phyloP scores from a whole-genome alignment of 37 sponge, comb jelly and placozoan genomes.

The Spongia lamella region DNA sequence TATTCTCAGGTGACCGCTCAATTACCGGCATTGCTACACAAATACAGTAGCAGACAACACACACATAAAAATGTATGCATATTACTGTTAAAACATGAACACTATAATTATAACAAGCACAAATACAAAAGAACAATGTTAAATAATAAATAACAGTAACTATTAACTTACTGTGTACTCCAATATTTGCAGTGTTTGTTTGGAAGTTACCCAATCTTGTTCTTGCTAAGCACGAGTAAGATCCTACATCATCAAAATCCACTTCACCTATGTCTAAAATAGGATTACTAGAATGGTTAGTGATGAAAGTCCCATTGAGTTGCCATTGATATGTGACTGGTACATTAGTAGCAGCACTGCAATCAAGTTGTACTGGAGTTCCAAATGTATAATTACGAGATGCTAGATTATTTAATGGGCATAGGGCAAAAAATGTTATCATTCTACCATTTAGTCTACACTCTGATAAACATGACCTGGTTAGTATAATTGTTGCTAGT shows the following conservation, averaged over 20 bases:
- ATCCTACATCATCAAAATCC: constrained; percentile 33
- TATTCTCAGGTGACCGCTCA: too few relatives aligned
- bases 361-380: not conserved
- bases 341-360: constrained; percentile 24
- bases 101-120: too few relatives aligned
- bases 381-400: not conserved
- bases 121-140: too few relatives aligned
- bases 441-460: not conserved
- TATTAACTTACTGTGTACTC: constrained; percentile 46
- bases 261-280: not conserved
- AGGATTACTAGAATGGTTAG: not conserved
- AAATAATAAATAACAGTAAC: too few relatives aligned
- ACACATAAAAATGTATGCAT: too few relatives aligned
- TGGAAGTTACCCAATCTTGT: constrained; percentile 50
- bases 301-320: constrained; percentile 49
- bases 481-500: not conserved
- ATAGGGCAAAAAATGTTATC: constrained; percentile 5
- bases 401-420: not conserved
- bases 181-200: constrained; percentile 6
- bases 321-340: constrained; percentile 51
- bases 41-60: too few relatives aligned
- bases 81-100: too few relatives aligned
- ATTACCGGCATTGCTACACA: too few relatives aligned
- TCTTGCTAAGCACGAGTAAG: constrained; percentile 50
- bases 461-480: not conserved